Conservation (phyloP, 2,113 vertebrate species). For the Trichomycterus rosablanca region DNA sequence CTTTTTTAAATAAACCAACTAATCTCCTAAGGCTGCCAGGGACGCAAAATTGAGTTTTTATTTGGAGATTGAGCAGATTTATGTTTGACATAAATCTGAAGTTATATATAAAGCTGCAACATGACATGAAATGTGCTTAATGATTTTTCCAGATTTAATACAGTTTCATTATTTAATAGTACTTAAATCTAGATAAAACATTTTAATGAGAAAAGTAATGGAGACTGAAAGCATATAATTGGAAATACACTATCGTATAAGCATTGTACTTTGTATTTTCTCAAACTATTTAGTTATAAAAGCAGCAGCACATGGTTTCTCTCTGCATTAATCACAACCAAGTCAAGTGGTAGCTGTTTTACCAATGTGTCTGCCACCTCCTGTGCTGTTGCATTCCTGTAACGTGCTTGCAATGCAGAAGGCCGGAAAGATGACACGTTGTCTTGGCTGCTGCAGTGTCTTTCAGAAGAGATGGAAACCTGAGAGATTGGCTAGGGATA, state of each 20-base stretch:
- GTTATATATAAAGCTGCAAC: slow-evolving; percentile 46
- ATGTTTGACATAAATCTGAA: slow-evolving; percentile 22
- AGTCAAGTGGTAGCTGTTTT: slow-evolving; percentile 27
- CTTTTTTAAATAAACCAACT: slow-evolving; percentile 31
- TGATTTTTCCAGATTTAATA: slow-evolving; percentile 48
- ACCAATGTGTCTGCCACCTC: slow-evolving; percentile 12
- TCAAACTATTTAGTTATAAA: no score
- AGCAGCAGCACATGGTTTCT: not conserved
- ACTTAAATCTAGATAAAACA: no score
- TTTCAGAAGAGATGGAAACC: slow-evolving; percentile 52
- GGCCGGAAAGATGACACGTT: slow-evolving; percentile 37
- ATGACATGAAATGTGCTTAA: slow-evolving; percentile 35
- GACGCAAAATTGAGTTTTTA: slow-evolving; percentile 35
- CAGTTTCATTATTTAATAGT: no score
- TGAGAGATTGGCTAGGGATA: slow-evolving; percentile 42
- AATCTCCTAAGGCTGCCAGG: slow-evolving; percentile 23
- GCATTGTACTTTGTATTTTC: no score
- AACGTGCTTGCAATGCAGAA: slow-evolving; percentile 38
- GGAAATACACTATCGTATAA: no score
- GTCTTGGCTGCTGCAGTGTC: slow-evolving; percentile 40
- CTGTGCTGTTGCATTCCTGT: slow-evolving; percentile 27
- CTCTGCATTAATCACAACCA: slow-evolving; percentile 4
- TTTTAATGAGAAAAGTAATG: no score
- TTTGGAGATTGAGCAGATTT: slow-evolving; percentile 44
- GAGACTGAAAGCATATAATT: no score